phyloP scores from a whole-genome alignment of 2,888 invertebrate species.

The Tetheella fluctuosa region DNA sequence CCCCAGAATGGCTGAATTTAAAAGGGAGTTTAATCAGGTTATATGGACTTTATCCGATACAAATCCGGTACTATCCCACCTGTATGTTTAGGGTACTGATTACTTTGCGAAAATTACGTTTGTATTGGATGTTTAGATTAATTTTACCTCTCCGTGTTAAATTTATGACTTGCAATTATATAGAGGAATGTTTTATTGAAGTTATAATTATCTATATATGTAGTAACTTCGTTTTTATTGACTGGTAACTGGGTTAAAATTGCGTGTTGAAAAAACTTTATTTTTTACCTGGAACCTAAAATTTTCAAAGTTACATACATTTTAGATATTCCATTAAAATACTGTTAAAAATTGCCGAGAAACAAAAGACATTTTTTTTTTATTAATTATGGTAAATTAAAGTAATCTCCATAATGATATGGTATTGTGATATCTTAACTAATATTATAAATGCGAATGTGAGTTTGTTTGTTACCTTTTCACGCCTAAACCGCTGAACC shows the following conservation, averaged over 20 bases:
- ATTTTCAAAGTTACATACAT: too few species aligned
- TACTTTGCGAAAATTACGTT: conserved; percentile 75
- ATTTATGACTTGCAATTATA: neutral
- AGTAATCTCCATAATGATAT: too few species aligned
- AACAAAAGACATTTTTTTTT: neutral
- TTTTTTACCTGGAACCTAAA: too few species aligned
- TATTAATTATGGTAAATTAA: too few species aligned
- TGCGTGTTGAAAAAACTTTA: too few species aligned
- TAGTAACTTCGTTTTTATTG: neutral
- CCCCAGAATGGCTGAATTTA: conserved; percentile 78
- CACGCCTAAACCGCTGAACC: too few species aligned
- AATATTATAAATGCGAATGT: too few species aligned
- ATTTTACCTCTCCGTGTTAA: conserved; percentile 48
- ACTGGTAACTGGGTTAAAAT: too few species aligned
- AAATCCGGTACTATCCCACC: conserved; percentile 56
- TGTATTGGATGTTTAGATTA: conserved; percentile 67
- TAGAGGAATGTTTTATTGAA: neutral
- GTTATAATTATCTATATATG: neutral
- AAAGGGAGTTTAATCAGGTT: conserved; percentile 80
- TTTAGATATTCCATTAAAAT: too few species aligned
- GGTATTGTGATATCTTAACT: too few species aligned
- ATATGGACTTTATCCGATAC: conserved; percentile 33
- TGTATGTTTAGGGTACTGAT: conserved; percentile 76
- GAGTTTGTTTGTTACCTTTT: too few species aligned
- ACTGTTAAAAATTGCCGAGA: too few species aligned